Percentiles rank a stretch among this genome's conserved stretches.
phyloP scores from a whole-genome alignment of 1,140 invertebrate genomes.

The Drosophila yakuba region DNA sequence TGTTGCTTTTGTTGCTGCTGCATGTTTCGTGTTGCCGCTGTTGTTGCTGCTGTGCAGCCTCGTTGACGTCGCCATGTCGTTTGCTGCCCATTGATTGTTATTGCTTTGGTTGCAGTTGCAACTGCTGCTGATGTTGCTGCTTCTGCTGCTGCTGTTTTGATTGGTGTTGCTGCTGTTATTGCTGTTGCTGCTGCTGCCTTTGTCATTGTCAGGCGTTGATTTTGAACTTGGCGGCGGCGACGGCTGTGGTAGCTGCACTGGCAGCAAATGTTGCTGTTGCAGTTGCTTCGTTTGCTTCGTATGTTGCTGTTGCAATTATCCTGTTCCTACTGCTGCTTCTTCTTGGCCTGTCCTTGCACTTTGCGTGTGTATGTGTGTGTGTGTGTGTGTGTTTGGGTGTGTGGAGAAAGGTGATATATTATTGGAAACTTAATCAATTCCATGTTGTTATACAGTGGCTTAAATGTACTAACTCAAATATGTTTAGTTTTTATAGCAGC shows the following conservation, averaged over 20 bases:
- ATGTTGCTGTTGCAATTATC: not conserved
- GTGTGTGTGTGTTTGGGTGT: slow-evolving; percentile 2
- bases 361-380: slow-evolving; percentile 16
- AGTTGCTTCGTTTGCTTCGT: not conserved
- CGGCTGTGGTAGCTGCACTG: slow-evolving; percentile 11
- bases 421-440: slow-evolving; percentile 38
- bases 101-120: slow-evolving; percentile 15
- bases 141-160: slow-evolving; percentile 16
- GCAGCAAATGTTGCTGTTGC: slow-evolving; percentile 20
- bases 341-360: slow-evolving; percentile 34
- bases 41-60: slow-evolving; percentile 26
- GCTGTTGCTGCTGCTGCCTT: slow-evolving; percentile 45
- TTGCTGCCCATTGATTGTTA: slow-evolving; percentile 58
- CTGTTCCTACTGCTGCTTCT: slow-evolving; percentile 6
- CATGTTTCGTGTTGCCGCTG: slow-evolving; percentile 12
- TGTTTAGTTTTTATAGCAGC: too few species aligned
- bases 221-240: slow-evolving; percentile 68
- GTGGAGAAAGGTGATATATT: slow-evolving; percentile 36
- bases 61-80: slow-evolving; percentile 56
- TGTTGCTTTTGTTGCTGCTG: slow-evolving; percentile 13
- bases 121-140: slow-evolving; percentile 1
- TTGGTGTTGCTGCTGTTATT: slow-evolving; percentile 13
- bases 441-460: slow-evolving; percentile 8
- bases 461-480: too few species aligned
- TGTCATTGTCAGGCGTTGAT: slow-evolving; percentile 81